These are phyloP conservation scores for Digitonthophagus gazella DNA, from an alignment of 2,888 invertebrate genomes.

Conservation along the genomic window DNA sequence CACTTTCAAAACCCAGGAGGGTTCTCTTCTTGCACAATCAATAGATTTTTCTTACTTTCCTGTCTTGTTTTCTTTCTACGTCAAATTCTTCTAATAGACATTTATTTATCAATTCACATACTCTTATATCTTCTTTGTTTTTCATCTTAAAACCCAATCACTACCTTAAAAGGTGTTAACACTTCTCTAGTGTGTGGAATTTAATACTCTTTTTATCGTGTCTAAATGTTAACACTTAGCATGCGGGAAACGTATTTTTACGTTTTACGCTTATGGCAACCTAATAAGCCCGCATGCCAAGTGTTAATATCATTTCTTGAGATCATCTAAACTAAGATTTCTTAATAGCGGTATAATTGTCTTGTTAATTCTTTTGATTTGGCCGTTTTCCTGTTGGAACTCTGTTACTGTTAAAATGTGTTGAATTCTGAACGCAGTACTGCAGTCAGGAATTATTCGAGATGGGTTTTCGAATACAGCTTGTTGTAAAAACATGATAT, in stretches of 20 bases:
- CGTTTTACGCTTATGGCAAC: too few species aligned
- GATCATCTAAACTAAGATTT: slow-evolving; percentile 26
- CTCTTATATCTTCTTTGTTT: slow-evolving; percentile 24
- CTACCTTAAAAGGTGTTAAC: slow-evolving; percentile 23
- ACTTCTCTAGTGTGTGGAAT: slow-evolving; percentile 30
- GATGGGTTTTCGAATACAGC: slow-evolving; percentile 29
- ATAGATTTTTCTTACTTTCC: slow-evolving; percentile 23
- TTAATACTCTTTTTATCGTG: slow-evolving; percentile 29
- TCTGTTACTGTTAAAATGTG: slow-evolving; percentile 23
- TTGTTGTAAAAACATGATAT: slow-evolving; percentile 23
- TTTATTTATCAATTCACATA: slow-evolving; percentile 26
- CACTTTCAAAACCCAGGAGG: too few species aligned
- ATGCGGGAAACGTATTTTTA: too few species aligned
- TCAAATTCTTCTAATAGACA: slow-evolving; percentile 23
- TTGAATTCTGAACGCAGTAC: slow-evolving; percentile 29
- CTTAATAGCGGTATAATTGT: slow-evolving; percentile 24
- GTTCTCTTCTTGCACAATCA: slow-evolving; percentile 35
- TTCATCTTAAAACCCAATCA: slow-evolving; percentile 21
- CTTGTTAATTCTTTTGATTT: slow-evolving; percentile 23
- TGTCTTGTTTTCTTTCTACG: slow-evolving; percentile 26
- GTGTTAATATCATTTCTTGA: slow-evolving; percentile 31
- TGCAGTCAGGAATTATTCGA: slow-evolving; percentile 27
- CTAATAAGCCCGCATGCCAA: too few species aligned
- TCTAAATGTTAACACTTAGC: slow-evolving; percentile 27
- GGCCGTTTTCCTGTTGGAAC: slow-evolving; percentile 21